A percentile compares a stretch with the other conserved stretches of the same genome.
Evolutionary conservation across 2,797 vertebrate genomes (phyloP).

Genomic region (Lophius americanus): DNA sequence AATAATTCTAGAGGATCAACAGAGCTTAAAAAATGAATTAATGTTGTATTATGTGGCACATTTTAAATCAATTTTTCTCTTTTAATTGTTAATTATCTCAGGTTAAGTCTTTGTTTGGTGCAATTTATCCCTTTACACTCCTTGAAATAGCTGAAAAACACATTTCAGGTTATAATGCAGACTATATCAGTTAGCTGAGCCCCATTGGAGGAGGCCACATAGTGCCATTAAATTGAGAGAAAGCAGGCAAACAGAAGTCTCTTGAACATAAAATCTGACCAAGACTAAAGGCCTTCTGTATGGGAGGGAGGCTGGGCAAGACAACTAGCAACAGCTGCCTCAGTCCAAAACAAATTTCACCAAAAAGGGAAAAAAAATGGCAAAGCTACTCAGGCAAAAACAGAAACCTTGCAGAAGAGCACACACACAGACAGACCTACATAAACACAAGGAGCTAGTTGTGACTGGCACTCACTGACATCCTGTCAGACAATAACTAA

Average conservation of each 20-base stretch:
- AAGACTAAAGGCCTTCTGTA: constrained; percentile 76
- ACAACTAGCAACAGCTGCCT: constrained; percentile 81
- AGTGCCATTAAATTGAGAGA: constrained; percentile 26
- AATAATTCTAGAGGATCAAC: neutral
- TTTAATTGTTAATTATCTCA: neutral
- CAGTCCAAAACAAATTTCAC: constrained; percentile 64
- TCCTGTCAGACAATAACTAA: constrained; percentile 69
- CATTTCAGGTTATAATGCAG: constrained; percentile 14
- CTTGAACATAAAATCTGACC: constrained; percentile 63
- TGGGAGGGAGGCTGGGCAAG: constrained; percentile 69
- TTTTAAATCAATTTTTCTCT: constrained; percentile 1
- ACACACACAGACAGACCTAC: constrained; percentile 26
- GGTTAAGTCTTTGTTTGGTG: neutral
- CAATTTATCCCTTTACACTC: neutral
- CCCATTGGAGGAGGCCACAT: constrained; percentile 26
- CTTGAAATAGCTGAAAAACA: neutral
- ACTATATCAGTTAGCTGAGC: constrained; percentile 25
- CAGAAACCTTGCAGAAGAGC: constrained; percentile 53
- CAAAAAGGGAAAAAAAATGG: neutral
- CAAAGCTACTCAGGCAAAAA: constrained; percentile 51
- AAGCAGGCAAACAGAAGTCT: constrained; percentile 71
- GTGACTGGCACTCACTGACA: constrained; percentile 59
- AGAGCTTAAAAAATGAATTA: constrained; percentile 5
- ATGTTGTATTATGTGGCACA: fast-evolving
- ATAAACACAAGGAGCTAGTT: constrained; percentile 46